Evolutionary conservation across 2,797 vertebrate species (phyloP).

Genomic region (Bradypodion ventrale): DNA sequence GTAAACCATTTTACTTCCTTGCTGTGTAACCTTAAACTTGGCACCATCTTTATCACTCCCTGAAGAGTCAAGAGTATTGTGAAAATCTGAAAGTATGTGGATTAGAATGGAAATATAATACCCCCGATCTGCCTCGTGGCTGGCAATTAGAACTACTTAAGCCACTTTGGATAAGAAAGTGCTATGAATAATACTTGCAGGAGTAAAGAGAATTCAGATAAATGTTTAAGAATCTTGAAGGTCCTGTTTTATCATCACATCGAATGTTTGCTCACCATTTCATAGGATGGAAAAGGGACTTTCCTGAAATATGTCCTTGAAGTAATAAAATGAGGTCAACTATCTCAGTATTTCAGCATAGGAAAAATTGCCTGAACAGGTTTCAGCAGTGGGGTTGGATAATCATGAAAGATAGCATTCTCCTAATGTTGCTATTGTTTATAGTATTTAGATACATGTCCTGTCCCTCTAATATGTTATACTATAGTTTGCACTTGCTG

Average conservation of each 20-base stretch:
- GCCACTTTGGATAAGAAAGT: not conserved
- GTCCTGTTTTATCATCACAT: conserved; percentile 16
- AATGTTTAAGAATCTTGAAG: conserved; percentile 20
- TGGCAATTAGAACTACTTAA: conserved; percentile 16
- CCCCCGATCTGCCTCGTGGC: not conserved
- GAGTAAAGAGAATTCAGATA: conserved; percentile 1
- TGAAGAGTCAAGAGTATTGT: not conserved
- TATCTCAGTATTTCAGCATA: not conserved
- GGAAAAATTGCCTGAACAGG: not conserved
- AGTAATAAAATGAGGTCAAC: conserved; percentile 25
- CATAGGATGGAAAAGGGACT: conserved; percentile 20
- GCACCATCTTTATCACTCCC: not conserved
- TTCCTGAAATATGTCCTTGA: conserved; percentile 36
- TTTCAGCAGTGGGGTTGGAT: conserved; percentile 5
- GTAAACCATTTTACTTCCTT: not conserved
- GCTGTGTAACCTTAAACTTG: not conserved
- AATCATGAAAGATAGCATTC: not conserved
- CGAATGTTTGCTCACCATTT: conserved; percentile 42
- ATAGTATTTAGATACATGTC: not conserved
- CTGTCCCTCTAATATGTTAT: not conserved
- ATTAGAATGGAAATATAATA: conserved; percentile 14
- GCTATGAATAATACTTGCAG: conserved; percentile 15
- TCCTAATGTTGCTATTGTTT: not conserved
- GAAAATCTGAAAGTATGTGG: not conserved
- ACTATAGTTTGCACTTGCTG: not conserved